Conservation (phyloP, 2,797 vertebrate species). For the Scolopax bukidnonensis region DNA sequence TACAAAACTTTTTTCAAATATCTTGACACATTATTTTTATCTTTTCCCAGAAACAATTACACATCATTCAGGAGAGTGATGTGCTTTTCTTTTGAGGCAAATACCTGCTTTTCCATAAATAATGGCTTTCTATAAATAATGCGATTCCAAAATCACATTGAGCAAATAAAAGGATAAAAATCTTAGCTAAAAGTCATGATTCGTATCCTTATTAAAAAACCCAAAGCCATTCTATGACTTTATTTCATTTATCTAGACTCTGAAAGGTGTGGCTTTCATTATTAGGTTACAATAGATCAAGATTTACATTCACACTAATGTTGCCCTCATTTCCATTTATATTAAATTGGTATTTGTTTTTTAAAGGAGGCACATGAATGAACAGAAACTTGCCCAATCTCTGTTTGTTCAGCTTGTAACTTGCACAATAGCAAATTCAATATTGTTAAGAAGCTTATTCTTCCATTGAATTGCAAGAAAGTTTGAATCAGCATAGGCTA, state of each 20-base stretch:
- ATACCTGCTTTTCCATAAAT: slow-evolving; percentile 7
- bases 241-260: slow-evolving; percentile 74
- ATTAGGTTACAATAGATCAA: slow-evolving; percentile 83
- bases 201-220: slow-evolving; percentile 36
- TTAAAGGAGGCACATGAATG: slow-evolving; percentile 77
- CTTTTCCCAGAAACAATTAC: neutral
- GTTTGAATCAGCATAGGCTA: slow-evolving; percentile 61
- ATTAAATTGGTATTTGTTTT: slow-evolving; percentile 85
- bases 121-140: neutral
- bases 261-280: slow-evolving; percentile 76
- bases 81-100: neutral
- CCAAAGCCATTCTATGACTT: slow-evolving; percentile 29
- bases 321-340: slow-evolving; percentile 85
- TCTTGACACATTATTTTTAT: slow-evolving; percentile 38
- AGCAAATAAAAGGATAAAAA: slow-evolving; percentile 56
- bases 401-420: slow-evolving; percentile 84
- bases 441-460: slow-evolving; percentile 82
- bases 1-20: slow-evolving; percentile 28
- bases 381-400: slow-evolving; percentile 80
- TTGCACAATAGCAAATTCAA: slow-evolving; percentile 80
- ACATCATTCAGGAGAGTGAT: neutral
- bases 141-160: neutral
- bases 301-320: slow-evolving; percentile 79
- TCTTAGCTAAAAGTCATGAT: slow-evolving; percentile 54
- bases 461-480: slow-evolving; percentile 74